Percentiles rank a stretch among this genome's conserved stretches.
phyloP scores from a whole-genome alignment of 2,113 vertebrate genomes.

The Propithecus coquereli region DNA sequence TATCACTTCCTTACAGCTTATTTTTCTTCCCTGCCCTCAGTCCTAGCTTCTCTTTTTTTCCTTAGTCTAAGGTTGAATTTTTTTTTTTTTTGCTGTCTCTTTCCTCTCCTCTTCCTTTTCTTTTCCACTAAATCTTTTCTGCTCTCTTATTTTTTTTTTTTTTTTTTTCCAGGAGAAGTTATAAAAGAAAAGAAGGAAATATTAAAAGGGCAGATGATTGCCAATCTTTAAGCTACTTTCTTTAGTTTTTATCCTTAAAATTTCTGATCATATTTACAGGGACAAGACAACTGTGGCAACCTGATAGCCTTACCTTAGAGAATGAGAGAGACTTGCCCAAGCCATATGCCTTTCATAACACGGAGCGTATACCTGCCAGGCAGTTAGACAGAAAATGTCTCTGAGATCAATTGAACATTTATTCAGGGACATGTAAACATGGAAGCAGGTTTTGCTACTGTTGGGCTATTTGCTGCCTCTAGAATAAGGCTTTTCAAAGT shows the following conservation, averaged over 20 bases:
- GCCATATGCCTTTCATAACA: fast-evolving
- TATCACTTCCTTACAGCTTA: neutral
- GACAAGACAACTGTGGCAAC: neutral
- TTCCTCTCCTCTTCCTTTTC: neutral
- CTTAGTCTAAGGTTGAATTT: neutral
- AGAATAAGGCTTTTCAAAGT: neutral
- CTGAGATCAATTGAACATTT: neutral
- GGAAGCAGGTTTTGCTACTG: neutral
- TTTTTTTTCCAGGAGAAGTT: no score
- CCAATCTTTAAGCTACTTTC: neutral
- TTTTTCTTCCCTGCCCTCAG: neutral
- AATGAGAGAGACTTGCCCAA: neutral
- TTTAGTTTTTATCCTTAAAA: neutral
- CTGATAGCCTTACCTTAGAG: neutral
- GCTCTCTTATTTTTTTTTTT: neutral
- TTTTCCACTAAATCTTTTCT: neutral
- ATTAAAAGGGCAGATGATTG: neutral
- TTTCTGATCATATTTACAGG: neutral
- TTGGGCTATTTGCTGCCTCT: neutral
- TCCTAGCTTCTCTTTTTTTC: neutral
- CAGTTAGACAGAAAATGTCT: neutral
- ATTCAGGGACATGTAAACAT: neutral
- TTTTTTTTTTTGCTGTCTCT: neutral
- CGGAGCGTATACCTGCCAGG: fast-evolving
- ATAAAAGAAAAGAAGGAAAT: neutral